Percentiles rank a stretch among this genome's conserved stretches.
Evolutionary conservation across 2,888 invertebrate genomes (phyloP).

Genomic region (Entomobrya multifasciata): DNA sequence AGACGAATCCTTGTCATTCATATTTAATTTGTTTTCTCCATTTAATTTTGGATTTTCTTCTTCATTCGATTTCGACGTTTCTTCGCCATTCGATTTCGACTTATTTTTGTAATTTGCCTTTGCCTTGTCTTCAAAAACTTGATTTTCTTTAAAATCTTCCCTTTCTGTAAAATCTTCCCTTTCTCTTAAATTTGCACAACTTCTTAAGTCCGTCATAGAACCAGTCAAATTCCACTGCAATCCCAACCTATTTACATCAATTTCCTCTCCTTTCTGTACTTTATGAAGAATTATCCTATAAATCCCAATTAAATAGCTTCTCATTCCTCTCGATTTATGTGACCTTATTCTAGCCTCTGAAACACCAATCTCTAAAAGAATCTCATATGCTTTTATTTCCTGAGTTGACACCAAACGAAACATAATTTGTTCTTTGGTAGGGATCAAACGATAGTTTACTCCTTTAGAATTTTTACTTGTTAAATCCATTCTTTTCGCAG

Average conservation of each 20-base stretch:
- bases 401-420: constrained; percentile 65
- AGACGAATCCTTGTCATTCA: too few species aligned
- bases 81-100: too few species aligned
- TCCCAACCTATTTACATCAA: constrained; percentile 65
- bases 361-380: constrained; percentile 85
- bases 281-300: constrained; percentile 87
- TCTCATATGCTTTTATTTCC: constrained; percentile 83
- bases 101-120: too few species aligned
- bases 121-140: too few species aligned
- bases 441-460: constrained; percentile 68
- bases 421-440: constrained; percentile 70
- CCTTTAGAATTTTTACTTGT: constrained; percentile 59
- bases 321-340: constrained; percentile 84
- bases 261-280: constrained; percentile 66
- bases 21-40: too few species aligned
- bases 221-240: neutral
- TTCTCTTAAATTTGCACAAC: too few species aligned
- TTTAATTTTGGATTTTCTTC: too few species aligned
- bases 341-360: constrained; percentile 84
- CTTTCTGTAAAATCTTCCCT: too few species aligned
- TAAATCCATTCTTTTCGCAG: constrained; percentile 67
- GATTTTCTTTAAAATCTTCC: too few species aligned
- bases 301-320: constrained; percentile 86
- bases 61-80: too few species aligned
- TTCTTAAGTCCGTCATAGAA: constrained; percentile 44